Conservation (phyloP, 37 sponge, comb jelly and placozoan genomes). For the Diacarnus erythraeanus region DNA sequence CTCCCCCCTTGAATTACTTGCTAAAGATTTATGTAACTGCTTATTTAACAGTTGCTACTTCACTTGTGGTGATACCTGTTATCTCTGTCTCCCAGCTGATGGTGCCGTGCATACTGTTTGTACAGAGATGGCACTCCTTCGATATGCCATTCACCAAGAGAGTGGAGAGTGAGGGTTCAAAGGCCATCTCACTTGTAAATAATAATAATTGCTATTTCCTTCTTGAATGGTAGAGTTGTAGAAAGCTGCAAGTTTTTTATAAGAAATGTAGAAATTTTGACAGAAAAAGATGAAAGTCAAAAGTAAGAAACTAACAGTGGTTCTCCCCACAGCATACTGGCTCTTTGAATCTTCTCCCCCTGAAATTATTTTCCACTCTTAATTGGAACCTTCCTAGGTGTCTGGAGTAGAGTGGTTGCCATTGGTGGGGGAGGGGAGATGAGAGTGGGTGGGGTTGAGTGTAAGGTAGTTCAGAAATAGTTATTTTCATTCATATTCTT, state of each 20-base stretch:
- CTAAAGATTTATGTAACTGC: too few relatives aligned
- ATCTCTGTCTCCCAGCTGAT: not conserved
- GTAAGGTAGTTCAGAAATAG: not conserved
- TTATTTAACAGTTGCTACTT: not conserved
- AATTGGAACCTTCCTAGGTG: too few relatives aligned
- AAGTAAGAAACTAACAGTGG: not conserved
- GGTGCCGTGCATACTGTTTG: not conserved
- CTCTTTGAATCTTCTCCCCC: too few relatives aligned
- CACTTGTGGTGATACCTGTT: not conserved
- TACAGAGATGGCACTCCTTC: not conserved
- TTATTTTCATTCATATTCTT: not conserved
- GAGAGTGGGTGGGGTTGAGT: too few relatives aligned
- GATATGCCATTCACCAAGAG: not conserved
- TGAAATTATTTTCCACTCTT: too few relatives aligned
- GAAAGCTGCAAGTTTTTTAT: constrained; percentile 12
- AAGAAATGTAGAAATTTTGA: not conserved
- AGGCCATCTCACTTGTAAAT: not conserved
- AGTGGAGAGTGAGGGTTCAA: not conserved
- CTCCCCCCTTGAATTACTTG: too few relatives aligned
- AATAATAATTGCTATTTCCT: not conserved
- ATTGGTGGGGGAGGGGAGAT: too few relatives aligned
- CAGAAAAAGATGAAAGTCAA: not conserved
- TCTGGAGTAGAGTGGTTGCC: too few relatives aligned
- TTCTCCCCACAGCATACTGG: not conserved
- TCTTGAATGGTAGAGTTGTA: not conserved